A percentile compares a stretch with the other conserved stretches of the same genome.
These are phyloP conservation scores for Drosophila ambigua DNA, from an alignment of 1,140 invertebrate genomes.

Conservation along the genomic window DNA sequence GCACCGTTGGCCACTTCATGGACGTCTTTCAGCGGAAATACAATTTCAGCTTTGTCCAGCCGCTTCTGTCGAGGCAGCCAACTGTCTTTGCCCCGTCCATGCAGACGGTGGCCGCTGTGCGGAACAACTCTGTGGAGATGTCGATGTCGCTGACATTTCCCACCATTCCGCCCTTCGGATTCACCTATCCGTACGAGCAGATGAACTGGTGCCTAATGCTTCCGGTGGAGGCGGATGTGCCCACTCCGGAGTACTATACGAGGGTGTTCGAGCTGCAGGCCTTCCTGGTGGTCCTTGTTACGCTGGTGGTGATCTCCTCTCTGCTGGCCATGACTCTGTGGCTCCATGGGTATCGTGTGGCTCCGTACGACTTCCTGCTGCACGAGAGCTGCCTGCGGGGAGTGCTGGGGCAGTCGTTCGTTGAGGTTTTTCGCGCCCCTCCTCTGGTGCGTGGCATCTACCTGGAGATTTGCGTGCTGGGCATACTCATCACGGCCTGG, in stretches of 20 bases:
- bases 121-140: constrained; percentile 65
- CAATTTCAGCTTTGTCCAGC: constrained; percentile 54
- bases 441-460: constrained; percentile 61
- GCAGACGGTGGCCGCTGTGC: constrained; percentile 54
- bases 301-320: constrained; percentile 47
- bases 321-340: constrained; percentile 42
- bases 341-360: constrained; percentile 50
- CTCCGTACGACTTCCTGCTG: constrained; percentile 53
- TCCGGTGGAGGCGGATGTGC: constrained; percentile 68
- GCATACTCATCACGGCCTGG: constrained; percentile 70
- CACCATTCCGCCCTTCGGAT: constrained; percentile 32
- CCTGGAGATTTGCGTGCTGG: constrained; percentile 68
- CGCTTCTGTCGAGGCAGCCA: constrained; percentile 24
- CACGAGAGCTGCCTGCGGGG: constrained; percentile 71
- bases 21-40: constrained; percentile 56
- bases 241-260: constrained; percentile 62
- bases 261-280: constrained; percentile 63
- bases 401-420: constrained; percentile 68
- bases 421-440: constrained; percentile 51
- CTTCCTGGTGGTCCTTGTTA: constrained; percentile 52
- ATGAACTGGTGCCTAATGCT: constrained; percentile 70
- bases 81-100: constrained; percentile 38
- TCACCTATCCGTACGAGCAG: constrained; percentile 66
- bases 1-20: constrained; percentile 70
- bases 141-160: constrained; percentile 64